Evolutionary conservation across 1,140 invertebrate genomes (phyloP), one percentile per base, ranked within the genome.

Genomic region (Aleiodes sp.): DNA sequence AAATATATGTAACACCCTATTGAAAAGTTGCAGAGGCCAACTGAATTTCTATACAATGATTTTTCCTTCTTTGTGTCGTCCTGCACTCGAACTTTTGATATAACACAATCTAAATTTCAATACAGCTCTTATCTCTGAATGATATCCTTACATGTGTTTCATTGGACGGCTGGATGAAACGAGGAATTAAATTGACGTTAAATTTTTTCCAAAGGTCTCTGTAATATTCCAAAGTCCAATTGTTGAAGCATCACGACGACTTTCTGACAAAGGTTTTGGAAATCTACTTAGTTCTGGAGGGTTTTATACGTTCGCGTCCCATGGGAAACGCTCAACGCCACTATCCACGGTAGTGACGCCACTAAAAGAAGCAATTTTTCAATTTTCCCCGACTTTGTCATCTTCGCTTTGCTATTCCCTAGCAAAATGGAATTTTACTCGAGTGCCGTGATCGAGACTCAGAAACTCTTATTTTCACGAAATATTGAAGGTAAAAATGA

Each of bases 321-420:
- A 62, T 65, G 70, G 70, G 72, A 75, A 64, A 35, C 21, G 19
- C 28, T 65, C 4, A 71, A 74, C 73, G 68, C 60, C 73, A 73
- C 74, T 75, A 75, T 75, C 70, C 64, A 28, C 26, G 4, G 43
- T 12, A 57, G 41, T 57, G 43, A 68, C 65, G 69, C 68, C 70
- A 70, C 71, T 70, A 68, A 57, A 71, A 63, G 79, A 79, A 80
- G 82, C 82, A 85, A 86, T 86, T 86, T 86, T 80, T 81, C 84
- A 85, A 86, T 86, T 85, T 86, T 83, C 76, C 75, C 73, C 72
- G 81, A 85, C 84, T 85, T 86, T 85, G 83, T 85, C 84, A 85
- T 85, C 80, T 84, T 83, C 83, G 82, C 82, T 82, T 84, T 80
- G 78, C 81, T 80, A 83, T 84, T 84, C 78, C 76, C 71, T 73